A percentile compares a stretch with the other conserved stretches of the same genome.
These are phyloP conservation scores for Periophthalmodon schlosseri DNA, from an alignment of 2,113 vertebrate genomes.

Conservation along the genomic window DNA sequence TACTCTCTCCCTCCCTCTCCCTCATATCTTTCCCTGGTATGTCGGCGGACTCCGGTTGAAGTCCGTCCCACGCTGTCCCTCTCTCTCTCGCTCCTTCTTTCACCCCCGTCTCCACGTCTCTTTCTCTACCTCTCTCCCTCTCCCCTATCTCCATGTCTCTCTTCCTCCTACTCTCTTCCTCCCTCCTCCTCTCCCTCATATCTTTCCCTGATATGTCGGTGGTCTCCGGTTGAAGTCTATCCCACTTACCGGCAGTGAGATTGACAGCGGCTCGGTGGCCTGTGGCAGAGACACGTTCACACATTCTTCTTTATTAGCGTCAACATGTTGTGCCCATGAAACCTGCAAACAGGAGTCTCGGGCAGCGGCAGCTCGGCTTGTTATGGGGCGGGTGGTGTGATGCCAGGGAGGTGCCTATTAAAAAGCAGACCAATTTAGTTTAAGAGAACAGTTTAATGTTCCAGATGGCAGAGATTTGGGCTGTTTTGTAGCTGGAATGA, in stretches of 20 bases:
- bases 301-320: constrained; percentile 47
- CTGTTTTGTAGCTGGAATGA: constrained; percentile 16
- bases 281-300: constrained; percentile 32
- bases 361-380: constrained; percentile 21
- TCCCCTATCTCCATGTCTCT: no score
- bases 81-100: no score
- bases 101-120: no score
- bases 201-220: neutral
- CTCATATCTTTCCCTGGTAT: no score
- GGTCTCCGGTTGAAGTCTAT: constrained; percentile 33
- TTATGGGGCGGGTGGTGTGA: constrained; percentile 22
- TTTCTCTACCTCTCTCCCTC: no score
- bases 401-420: constrained; percentile 31
- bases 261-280: constrained; percentile 36
- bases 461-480: neutral
- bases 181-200: neutral
- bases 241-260: constrained; percentile 29
- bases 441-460: constrained; percentile 15
- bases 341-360: constrained; percentile 12
- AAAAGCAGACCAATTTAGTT: constrained; percentile 31
- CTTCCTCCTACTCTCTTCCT: constrained; percentile 23
- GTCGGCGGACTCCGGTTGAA: constrained; percentile 20
- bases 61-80: constrained; percentile 15
- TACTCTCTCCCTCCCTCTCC: no score
- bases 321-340: constrained; percentile 39